phyloP scores from a whole-genome alignment of 2,888 invertebrate species.

The Salticus scenicus region DNA sequence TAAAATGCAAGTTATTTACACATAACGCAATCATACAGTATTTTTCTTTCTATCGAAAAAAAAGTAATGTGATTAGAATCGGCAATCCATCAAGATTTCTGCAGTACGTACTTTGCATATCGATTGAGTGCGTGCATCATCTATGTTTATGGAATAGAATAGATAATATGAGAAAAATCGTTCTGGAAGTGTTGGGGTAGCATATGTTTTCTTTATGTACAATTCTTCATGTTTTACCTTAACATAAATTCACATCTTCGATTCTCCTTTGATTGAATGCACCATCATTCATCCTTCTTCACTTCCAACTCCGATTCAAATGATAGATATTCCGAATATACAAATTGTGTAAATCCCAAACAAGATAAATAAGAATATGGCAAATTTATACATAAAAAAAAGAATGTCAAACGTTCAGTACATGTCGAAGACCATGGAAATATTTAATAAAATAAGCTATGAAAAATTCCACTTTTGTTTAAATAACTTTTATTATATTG shows the following conservation, averaged over 20 bases:
- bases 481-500: no score
- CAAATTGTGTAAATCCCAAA: neutral
- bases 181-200: neutral
- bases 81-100: neutral
- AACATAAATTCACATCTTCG: slow-evolving; percentile 14
- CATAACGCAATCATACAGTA: no score
- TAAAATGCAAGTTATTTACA: no score
- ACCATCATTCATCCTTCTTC: slow-evolving; percentile 2
- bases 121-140: neutral
- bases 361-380: neutral
- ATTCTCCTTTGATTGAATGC: neutral
- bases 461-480: no score
- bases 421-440: no score
- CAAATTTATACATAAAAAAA: no score
- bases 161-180: neutral
- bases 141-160: neutral
- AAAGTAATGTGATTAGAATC: no score
- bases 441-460: no score
- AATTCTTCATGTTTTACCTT: neutral
- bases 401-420: no score
- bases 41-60: no score
- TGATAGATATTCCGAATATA: neutral
- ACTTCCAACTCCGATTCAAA: neutral
- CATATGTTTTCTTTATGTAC: slow-evolving; percentile 3
- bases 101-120: neutral